Evolutionary conservation across 2,888 invertebrate genomes (phyloP), one percentile per base, ranked within the genome.

Genomic region (Trichopoda pennipes): DNA sequence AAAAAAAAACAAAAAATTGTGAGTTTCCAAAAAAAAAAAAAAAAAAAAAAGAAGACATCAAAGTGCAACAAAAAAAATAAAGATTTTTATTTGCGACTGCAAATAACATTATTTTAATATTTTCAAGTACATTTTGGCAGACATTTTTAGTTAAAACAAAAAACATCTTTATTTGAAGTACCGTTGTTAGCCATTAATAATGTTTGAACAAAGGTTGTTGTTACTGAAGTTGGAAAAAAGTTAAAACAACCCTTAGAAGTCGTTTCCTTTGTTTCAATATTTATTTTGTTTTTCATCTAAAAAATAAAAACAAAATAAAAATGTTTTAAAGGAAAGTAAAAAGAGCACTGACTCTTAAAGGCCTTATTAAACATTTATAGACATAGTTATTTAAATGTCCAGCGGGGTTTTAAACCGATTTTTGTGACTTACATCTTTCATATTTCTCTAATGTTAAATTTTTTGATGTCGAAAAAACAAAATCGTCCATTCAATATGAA

Each of bases 231-330:
- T 60, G 16, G 21, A 42, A 16, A 49, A 44, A 61, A 38, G 35
- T 66, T 53, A 17, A 23, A 23, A 9, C 53, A 53, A 53, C 53
- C 64, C 64, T 51, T 64, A 66, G 53, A 23, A 23, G 7, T 7
- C 38, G 23, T 1, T 53, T 42, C n/a, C 64, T 64, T 64, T 64
- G 44, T 47, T 47, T 44, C 23, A 6, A 56, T 8, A 56, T 35
- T 35, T n/a, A 17, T 28, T 17, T 56, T 35, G 56, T 56, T 14
- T 42, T 38, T 6, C n/a, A 32, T 21, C 19, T 19, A 60, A 60
- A n/a, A 60, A 10, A 60, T 38, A 60, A 35, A 17, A n/a, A 14
- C 21, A 8, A 32, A 3, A 3, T 28, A 35, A 58, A 58, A 58
- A 12, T 21, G 14, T 23, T 21, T 21, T 51, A 51, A 51, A 58